phyloP scores from a whole-genome alignment of 2,113 vertebrate species.

The Loxodonta africana region DNA sequence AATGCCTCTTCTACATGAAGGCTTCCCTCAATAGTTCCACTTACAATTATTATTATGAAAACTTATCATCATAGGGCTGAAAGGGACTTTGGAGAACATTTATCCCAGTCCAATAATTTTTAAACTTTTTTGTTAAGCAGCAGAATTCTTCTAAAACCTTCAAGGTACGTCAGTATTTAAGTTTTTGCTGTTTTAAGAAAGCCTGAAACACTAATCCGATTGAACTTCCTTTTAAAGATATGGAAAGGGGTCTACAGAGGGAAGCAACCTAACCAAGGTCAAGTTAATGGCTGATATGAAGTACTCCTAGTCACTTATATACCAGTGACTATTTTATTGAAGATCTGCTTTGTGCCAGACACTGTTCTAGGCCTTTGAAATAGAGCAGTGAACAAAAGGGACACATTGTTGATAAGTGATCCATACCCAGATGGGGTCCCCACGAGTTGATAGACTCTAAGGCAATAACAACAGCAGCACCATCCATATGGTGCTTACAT shows the following conservation, averaged over 20 bases:
- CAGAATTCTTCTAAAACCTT: neutral
- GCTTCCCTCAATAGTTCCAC: neutral
- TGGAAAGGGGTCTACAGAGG: neutral
- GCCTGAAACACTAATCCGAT: neutral
- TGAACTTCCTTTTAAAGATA: slow-evolving; percentile 45
- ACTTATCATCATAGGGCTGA: neutral
- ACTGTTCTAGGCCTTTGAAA: neutral
- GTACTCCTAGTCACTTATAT: neutral
- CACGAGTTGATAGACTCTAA: neutral
- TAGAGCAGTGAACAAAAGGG: neutral
- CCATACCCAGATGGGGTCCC: neutral
- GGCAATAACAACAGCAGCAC: neutral
- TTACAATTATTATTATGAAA: neutral
- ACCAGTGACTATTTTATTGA: slow-evolving; percentile 28
- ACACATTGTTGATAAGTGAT: slow-evolving; percentile 4
- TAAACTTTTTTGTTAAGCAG: neutral
- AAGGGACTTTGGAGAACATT: neutral
- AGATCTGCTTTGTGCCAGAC: neutral
- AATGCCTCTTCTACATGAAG: neutral
- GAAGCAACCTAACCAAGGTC: neutral
- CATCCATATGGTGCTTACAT: neutral
- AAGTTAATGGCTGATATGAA: slow-evolving; percentile 19
- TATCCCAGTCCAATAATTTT: neutral
- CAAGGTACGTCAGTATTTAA: neutral
- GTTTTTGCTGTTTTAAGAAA: neutral